phyloP scores from a whole-genome alignment of 2,888 invertebrate genomes.

The Rhogogaster chlorosoma region DNA sequence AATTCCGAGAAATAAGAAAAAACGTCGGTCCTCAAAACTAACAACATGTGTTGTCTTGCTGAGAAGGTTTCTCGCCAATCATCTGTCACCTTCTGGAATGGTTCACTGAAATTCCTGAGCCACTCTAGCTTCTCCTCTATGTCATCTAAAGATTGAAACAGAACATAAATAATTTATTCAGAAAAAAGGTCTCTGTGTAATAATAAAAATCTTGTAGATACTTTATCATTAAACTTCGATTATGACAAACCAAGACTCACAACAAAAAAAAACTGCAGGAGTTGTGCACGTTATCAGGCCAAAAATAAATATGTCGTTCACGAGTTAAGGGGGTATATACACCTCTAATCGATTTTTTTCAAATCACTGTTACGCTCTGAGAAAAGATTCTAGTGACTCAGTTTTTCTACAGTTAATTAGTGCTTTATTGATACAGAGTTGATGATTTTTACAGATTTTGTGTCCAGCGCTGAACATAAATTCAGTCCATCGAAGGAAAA shows the following conservation, averaged over 20 bases:
- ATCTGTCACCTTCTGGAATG: conserved; percentile 5
- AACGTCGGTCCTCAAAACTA: not conserved
- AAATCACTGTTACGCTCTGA: too few species aligned
- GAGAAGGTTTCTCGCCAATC: conserved; percentile 21
- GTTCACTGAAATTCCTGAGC: not conserved
- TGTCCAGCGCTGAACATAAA: too few species aligned
- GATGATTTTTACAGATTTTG: too few species aligned
- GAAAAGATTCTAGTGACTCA: too few species aligned
- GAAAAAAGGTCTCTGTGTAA: not conserved
- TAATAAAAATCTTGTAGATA: not conserved
- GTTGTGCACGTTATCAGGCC: not conserved
- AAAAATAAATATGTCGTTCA: conserved; percentile 3
- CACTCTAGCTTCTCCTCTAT: conserved; percentile 12
- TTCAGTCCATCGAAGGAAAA: too few species aligned
- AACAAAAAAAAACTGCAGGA: not conserved
- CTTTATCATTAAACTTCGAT: not conserved
- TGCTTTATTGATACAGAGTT: too few species aligned
- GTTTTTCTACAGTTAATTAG: too few species aligned
- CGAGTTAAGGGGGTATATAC: too few species aligned
- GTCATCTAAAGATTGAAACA: conserved; percentile 6
- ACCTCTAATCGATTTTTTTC: too few species aligned
- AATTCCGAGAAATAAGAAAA: conserved; percentile 1
- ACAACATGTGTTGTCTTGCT: conserved; percentile 23
- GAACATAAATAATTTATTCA: not conserved
- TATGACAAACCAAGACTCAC: not conserved